Conservation (phyloP, 2,113 vertebrate genomes). For the Oreocharis arfaki region DNA sequence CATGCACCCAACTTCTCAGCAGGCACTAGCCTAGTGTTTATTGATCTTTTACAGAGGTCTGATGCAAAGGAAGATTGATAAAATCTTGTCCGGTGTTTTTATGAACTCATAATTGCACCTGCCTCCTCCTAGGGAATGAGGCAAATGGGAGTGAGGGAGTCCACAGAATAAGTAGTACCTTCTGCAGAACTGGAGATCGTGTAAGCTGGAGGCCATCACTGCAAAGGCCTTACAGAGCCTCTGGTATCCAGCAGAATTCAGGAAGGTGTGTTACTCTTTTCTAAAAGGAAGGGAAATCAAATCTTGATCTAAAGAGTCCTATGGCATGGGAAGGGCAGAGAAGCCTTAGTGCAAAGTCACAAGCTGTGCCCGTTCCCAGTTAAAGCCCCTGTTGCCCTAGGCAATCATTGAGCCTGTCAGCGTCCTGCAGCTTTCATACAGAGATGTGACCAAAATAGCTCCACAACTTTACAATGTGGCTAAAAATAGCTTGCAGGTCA, state of each 20-base stretch:
- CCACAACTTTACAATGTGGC: conserved; percentile 1
- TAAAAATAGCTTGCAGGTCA: conserved; percentile 61
- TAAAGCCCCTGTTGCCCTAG: conserved; percentile 13
- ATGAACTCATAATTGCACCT: background rate
- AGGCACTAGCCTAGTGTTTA: background rate
- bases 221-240: background rate
- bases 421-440: background rate
- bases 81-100: background rate
- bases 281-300: background rate
- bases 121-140: background rate
- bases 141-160: background rate
- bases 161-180: background rate
- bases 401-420: conserved; percentile 24
- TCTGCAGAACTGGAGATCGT: background rate
- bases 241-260: background rate
- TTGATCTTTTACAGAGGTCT: background rate
- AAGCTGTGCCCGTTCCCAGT: background rate
- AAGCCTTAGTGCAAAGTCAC: background rate
- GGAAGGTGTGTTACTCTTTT: background rate
- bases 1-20: fast-evolving
- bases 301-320: background rate
- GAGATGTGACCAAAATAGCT: conserved; percentile 54
- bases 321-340: background rate
- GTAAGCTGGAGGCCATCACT: background rate
- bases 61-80: background rate